These are phyloP conservation scores for Scrobipalpa costella DNA, from an alignment of 2,888 invertebrate genomes.

Conservation along the genomic window DNA sequence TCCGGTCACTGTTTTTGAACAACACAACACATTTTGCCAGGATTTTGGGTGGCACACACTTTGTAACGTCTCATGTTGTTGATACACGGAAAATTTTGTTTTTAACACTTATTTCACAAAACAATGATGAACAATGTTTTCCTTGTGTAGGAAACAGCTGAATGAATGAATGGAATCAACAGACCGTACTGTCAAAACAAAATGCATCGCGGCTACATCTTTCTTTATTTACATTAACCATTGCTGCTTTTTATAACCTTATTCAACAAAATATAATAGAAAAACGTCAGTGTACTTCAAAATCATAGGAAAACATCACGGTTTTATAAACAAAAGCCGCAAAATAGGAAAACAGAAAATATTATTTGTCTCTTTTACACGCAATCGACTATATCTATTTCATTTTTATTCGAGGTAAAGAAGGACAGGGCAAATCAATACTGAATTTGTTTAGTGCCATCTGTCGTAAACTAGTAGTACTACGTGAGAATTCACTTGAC, in stretches of 20 bases:
- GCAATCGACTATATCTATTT: background rate
- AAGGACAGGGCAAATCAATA: background rate
- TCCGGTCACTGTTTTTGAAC: background rate
- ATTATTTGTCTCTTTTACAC: background rate
- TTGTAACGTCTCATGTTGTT: background rate
- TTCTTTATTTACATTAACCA: too few species aligned
- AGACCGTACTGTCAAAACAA: background rate
- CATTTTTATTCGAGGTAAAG: background rate
- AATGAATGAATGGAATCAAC: background rate
- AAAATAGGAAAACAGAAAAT: background rate
- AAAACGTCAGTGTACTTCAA: background rate
- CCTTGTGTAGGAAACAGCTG: background rate
- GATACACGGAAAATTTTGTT: background rate
- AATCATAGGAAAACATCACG: background rate
- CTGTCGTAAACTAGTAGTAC: background rate
- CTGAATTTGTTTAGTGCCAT: background rate
- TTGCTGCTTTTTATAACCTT: background rate
- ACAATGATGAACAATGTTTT: background rate
- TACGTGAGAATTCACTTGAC: background rate
- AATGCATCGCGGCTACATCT: background rate
- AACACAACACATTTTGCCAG: background rate
- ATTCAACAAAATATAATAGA: background rate
- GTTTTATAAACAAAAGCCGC: background rate
- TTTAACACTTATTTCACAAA: background rate
- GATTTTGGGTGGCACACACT: background rate